These are phyloP conservation scores for Malaclemys terrapin DNA, from an alignment of 2,113 vertebrate genomes.

Conservation along the genomic window DNA sequence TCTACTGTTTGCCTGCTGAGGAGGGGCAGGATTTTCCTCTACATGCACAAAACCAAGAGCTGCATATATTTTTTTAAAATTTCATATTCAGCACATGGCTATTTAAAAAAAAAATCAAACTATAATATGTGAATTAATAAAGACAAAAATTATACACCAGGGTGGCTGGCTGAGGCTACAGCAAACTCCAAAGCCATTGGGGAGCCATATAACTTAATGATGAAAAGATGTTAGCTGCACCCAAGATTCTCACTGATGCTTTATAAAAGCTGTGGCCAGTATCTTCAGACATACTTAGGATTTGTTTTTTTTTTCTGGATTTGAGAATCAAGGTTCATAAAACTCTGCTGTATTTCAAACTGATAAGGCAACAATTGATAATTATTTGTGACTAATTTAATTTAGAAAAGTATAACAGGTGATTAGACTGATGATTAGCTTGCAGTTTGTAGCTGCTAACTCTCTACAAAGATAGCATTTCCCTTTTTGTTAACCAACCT, in stretches of 20 bases:
- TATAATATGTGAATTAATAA: neutral
- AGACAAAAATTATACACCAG: neutral
- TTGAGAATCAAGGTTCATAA: conserved; percentile 26
- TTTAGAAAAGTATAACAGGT: conserved; percentile 54
- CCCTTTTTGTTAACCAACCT: conserved; percentile 39
- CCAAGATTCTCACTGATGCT: neutral
- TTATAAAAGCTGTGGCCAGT: conserved; percentile 35
- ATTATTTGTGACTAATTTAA: conserved; percentile 67
- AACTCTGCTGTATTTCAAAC: conserved; percentile 36
- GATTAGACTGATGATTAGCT: conserved; percentile 39
- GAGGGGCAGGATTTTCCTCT: neutral
- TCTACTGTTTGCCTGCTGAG: neutral
- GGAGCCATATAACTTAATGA: neutral
- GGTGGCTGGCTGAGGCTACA: neutral
- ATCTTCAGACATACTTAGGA: conserved; percentile 36
- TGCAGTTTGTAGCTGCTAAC: conserved; percentile 18
- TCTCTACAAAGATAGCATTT: neutral
- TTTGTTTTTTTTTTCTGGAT: neutral
- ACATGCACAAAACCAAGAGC: neutral
- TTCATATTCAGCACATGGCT: neutral
- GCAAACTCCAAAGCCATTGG: neutral
- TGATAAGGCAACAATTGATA: conserved; percentile 5
- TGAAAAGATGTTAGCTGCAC: conserved; percentile 7
- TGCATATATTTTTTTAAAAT: neutral
- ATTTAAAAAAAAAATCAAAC: neutral